Base-by-base conservation (phyloP, 1,140 invertebrate genomes). In the Drosophila repleta region DNA sequence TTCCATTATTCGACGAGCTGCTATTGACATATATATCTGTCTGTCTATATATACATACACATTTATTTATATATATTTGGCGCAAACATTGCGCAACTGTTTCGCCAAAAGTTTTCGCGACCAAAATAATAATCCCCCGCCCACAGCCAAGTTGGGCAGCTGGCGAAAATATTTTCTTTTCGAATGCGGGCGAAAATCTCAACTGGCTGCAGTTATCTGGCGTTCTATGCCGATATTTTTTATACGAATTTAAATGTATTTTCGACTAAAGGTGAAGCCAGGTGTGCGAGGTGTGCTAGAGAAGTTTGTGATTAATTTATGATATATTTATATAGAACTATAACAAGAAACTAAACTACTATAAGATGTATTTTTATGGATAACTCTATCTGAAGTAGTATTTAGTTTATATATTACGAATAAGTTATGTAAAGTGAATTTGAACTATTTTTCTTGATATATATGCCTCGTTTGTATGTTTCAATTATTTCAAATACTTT, bases 131-230 rank as follows among this genome's bases (percentile, higher is more conserved):
- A 69, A 69, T 56, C 35, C 35, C 35, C 32, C n/a, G 10, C 41
- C 26, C 48, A 4, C 18, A 15, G 8, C n/a, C 17, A 18, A 18
- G 6, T 15, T 13, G 37, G 6, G 32, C 32, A n/a, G 20, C 24
- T 18, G 51, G 26, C 39, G n/a, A 35, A 71, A 58, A 66, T 53
- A 58, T 58, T 58, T 71, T 58, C 53, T 71, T 35, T 71, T 64
- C 53, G 60, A 57, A 64, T 60, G 67, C 57, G 35, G 49, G 39
- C 56, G 46, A 66, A 75, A 61, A 46, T 58, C 37, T 62, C 69
- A 67, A 73, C 63, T 52, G 26, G 55, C 53, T 41, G 49, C 56
- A 51, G 56, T 58, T 70, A 69, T 68, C 56, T 4, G 6, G 6
- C 24, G 55, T 39, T 61, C 55, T 41, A 56, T 71, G 53, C 46